Base-by-base conservation (phyloP, 2,113 vertebrate genomes). In the Onychostruthus taczanowskii region DNA sequence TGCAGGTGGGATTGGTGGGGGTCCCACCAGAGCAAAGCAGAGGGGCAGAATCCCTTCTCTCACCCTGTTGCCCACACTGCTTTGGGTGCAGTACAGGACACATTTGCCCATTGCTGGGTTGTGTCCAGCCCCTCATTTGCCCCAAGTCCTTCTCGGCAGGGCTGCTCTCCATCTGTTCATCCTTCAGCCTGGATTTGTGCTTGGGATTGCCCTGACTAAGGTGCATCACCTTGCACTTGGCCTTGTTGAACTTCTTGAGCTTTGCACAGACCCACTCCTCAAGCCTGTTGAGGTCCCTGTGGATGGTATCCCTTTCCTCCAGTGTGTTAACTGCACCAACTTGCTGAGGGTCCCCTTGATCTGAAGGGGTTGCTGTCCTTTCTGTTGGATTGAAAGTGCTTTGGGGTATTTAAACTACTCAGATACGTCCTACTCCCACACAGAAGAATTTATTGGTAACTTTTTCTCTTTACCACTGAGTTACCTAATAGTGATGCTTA, bases 31-130 rank as follows among this genome's bases (percentile, higher is more conserved):
- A 41, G 46, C 7, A 27, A 18, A 78, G 80, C 9, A 81, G 31
- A 37, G 28, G 41, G 22, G 6, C 24, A 44, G 31, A 69, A 75
- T 37, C 69, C 22, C 31, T n/a, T 62, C 27, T 37, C 35, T 62
- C 2, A 8, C 16, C 27, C 35, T 62, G 16, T 33, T 81, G 41
- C 2, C 27, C 27, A 22, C 1, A 0, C 21, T 16, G 55, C 26
- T 69, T 69, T 69, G 56, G 24, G 16, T 56, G 31, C 35, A 75
- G 46, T 16, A 18, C 47, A 74, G 41, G 53, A 47, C 6, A 16
- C 1, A 0, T 5, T 14, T 70, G 7, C 19, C 43, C 16, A 5
- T 17, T 23, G 12, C n/a, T 12, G 27, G 46, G 3, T 55, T 16
- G 13, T 28, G 27, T 49, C 35, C 47, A 50, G 39, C n/a, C 22